Percentiles rank a stretch among this genome's conserved stretches.
phyloP scores from a whole-genome alignment of 1,140 invertebrate species.

The Aricia agestis region DNA sequence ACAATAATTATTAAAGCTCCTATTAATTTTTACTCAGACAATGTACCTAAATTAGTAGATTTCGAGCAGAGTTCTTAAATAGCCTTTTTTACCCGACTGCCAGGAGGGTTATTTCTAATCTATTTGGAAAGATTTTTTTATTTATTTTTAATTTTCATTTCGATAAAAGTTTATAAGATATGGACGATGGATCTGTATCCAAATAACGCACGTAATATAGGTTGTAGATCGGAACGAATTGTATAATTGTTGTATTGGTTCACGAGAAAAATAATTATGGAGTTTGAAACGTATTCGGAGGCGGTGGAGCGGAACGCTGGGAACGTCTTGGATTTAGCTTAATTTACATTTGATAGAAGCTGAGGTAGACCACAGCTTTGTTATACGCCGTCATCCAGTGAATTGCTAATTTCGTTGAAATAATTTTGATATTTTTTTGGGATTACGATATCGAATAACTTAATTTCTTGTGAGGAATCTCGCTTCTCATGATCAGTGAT shows the following conservation, averaged over 20 bases:
- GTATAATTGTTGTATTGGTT: conserved; percentile 69
- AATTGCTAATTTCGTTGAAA: conserved; percentile 16
- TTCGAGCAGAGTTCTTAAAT: too few relatives aligned
- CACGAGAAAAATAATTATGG: conserved; percentile 67
- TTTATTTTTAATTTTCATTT: too few relatives aligned
- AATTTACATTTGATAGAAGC: conserved; percentile 68
- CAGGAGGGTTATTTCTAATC: too few relatives aligned
- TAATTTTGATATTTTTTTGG: conserved; percentile 1
- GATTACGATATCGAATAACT: neutral
- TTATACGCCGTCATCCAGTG: conserved; percentile 15
- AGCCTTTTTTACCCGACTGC: too few relatives aligned
- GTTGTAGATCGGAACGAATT: conserved; percentile 63
- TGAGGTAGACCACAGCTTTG: conserved; percentile 46
- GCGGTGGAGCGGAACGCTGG: conserved; percentile 67
- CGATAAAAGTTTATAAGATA: neutral
- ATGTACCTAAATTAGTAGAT: too few relatives aligned
- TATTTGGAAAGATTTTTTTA: too few relatives aligned
- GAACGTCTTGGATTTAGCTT: conserved; percentile 62
- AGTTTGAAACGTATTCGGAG: conserved; percentile 58
- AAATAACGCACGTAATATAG: conserved; percentile 44
- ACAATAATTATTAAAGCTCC: too few relatives aligned
- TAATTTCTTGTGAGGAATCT: neutral
- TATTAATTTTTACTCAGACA: too few relatives aligned
- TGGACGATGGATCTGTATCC: neutral
- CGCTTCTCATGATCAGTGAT: neutral